Evolutionary conservation across 2,113 vertebrate species (phyloP).

Genomic region (Alligator mississippiensis): DNA sequence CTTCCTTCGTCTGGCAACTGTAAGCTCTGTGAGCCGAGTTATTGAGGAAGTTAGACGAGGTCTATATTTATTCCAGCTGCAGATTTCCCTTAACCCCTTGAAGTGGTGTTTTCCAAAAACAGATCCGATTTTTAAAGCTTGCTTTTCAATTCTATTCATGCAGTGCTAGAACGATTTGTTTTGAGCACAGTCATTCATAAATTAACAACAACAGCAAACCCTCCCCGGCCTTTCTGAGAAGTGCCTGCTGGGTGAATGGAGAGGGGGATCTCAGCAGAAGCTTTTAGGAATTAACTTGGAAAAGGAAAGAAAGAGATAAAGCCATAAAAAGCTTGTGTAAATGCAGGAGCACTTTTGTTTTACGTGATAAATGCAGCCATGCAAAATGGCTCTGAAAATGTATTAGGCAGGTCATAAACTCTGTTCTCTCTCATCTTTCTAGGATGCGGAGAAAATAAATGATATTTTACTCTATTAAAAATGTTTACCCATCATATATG

Average conservation of each 20-base stretch:
- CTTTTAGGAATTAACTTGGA: conserved; percentile 46
- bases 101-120: neutral
- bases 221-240: neutral
- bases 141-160: conserved; percentile 1
- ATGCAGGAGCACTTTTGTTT: conserved; percentile 50
- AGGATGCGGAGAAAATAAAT: conserved; percentile 25
- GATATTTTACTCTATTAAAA: neutral
- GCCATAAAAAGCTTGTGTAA: conserved; percentile 45
- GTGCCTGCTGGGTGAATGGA: conserved; percentile 22
- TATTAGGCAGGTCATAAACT: conserved; percentile 34
- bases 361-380: conserved; percentile 15
- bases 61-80: conserved; percentile 76
- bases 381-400: conserved; percentile 59
- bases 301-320: conserved; percentile 49
- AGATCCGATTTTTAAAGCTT: neutral
- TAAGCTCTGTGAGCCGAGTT: conserved; percentile 49
- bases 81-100: conserved; percentile 76
- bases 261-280: conserved; percentile 30
- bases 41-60: conserved; percentile 71
- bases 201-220: neutral
- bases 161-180: neutral
- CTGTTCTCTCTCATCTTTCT: neutral
- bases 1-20: conserved; percentile 72
- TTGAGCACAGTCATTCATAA: neutral
- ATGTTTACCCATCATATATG: neutral